These are phyloP conservation scores for Sylvia borin DNA, from an alignment of 2,797 vertebrate genomes.

Conservation along the genomic window DNA sequence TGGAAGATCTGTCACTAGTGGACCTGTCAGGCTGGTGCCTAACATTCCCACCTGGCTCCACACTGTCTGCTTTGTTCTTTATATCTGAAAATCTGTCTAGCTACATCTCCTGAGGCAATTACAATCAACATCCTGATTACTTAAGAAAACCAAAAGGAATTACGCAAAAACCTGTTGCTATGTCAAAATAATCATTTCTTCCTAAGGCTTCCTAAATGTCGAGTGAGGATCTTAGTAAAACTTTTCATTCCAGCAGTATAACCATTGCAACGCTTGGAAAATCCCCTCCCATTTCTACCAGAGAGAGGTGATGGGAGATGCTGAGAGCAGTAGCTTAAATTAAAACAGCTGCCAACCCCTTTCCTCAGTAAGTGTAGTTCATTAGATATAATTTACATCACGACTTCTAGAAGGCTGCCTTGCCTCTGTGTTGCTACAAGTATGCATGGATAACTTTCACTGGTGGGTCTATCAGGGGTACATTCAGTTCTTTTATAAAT, in stretches of 20 bases:
- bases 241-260: not conserved
- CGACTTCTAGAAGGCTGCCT: not conserved
- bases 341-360: not conserved
- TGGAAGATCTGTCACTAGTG: not conserved
- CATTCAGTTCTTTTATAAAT: not conserved
- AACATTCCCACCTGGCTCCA: not conserved
- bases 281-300: not conserved
- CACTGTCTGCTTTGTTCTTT: not conserved
- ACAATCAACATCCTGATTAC: not conserved
- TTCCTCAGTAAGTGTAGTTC: not conserved
- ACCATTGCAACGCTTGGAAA: not conserved
- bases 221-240: accelerated
- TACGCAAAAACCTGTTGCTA: not conserved
- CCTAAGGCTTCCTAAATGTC: not conserved
- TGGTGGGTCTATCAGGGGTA: not conserved
- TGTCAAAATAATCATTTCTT: not conserved
- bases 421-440: not conserved
- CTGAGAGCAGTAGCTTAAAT: not conserved
- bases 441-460: accelerated
- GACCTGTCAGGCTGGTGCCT: not conserved
- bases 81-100: not conserved
- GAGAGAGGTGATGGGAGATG: not conserved
- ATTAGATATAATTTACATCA: not conserved
- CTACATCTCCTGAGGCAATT: not conserved
- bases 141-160: not conserved